phyloP scores from a whole-genome alignment of 2,797 vertebrate genomes.

The Rousettus madagascariensis region DNA sequence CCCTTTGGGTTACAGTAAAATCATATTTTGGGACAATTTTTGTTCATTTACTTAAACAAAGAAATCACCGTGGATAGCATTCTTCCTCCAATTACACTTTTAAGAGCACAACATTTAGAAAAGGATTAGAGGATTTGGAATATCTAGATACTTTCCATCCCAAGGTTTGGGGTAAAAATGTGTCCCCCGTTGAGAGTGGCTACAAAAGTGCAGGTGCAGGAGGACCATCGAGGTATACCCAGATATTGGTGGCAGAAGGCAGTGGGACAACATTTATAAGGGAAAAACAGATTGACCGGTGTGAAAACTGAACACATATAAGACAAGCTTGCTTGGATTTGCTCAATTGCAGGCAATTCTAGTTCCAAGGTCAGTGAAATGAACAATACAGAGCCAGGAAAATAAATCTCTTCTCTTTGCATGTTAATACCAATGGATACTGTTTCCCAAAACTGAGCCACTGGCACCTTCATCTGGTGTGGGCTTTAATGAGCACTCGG shows the following conservation, averaged over 20 bases:
- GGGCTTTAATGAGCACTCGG: slow-evolving; percentile 1
- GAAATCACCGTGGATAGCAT: not conserved
- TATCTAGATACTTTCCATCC: not conserved
- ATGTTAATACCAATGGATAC: slow-evolving; percentile 10
- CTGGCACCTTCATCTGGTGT: not conserved
- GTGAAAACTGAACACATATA: not conserved
- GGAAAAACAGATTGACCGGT: not conserved
- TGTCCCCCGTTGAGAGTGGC: not conserved
- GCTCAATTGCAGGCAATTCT: not conserved
- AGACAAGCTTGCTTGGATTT: not conserved
- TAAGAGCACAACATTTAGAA: not conserved
- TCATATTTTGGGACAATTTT: not conserved
- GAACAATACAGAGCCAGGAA: slow-evolving; percentile 36
- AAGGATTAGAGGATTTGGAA: not conserved
- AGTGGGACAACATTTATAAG: not conserved
- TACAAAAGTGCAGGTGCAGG: not conserved
- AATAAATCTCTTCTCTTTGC: slow-evolving; percentile 66
- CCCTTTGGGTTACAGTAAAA: not conserved
- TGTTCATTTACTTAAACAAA: slow-evolving; percentile 38
- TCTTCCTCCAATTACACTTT: not conserved
- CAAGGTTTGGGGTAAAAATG: not conserved
- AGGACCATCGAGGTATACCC: not conserved
- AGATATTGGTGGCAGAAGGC: not conserved
- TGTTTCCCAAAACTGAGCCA: not conserved
- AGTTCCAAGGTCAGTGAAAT: slow-evolving; percentile 60